These are phyloP conservation scores for Crotalus horridus DNA, from an alignment of 2,113 vertebrate species.

Conservation along the genomic window DNA sequence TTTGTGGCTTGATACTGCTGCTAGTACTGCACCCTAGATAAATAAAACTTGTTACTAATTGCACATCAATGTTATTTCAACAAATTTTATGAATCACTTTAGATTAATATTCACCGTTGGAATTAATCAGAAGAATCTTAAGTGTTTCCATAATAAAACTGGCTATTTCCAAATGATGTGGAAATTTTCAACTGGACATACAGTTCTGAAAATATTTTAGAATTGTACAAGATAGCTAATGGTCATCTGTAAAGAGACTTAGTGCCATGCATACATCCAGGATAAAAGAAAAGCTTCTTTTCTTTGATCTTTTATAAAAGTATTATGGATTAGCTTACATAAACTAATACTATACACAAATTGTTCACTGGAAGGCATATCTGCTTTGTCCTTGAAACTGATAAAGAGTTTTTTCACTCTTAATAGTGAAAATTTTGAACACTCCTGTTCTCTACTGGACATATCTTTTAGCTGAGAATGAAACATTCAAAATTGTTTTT, in stretches of 20 bases:
- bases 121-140: not conserved
- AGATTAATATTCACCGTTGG: not conserved
- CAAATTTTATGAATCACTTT: conserved; percentile 9
- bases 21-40: conserved; percentile 90
- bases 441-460: not conserved
- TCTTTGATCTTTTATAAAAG: not conserved
- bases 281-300: not conserved
- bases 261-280: not conserved
- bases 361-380: not conserved
- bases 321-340: not conserved
- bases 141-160: not conserved
- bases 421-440: not conserved
- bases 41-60: conserved; percentile 48
- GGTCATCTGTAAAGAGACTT: not conserved
- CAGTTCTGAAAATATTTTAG: not conserved
- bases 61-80: conserved; percentile 27
- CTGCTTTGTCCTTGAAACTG: not conserved
- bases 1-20: conserved; percentile 98
- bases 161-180: not conserved
- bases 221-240: not conserved
- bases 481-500: not conserved
- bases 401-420: not conserved
- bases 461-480: not conserved
- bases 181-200: not conserved
- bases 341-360: not conserved